Conservation (phyloP, 2,113 vertebrate genomes). For the Tragelaphus strepsiceros region DNA sequence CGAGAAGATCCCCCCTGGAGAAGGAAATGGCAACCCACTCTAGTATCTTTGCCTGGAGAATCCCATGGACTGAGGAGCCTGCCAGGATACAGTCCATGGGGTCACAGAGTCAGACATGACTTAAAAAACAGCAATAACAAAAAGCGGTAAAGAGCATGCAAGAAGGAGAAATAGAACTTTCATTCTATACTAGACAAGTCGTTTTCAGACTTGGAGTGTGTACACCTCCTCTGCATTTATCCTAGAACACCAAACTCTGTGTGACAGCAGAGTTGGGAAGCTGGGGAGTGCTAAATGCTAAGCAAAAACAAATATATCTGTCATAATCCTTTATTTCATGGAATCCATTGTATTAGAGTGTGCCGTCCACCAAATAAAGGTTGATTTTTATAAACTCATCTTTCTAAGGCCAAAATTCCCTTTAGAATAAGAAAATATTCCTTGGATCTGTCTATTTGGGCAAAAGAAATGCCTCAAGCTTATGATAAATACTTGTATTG, state of each 20-base stretch:
- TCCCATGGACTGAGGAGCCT: neutral
- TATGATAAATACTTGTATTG: neutral
- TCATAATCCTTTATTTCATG: neutral
- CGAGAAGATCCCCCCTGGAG: neutral
- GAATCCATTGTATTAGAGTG: neutral
- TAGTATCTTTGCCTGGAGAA: neutral
- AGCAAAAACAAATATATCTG: conserved; percentile 15
- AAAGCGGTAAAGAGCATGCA: neutral
- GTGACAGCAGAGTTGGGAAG: neutral
- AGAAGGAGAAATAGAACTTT: neutral
- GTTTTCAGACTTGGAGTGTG: neutral
- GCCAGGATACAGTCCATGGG: neutral
- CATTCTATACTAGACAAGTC: neutral
- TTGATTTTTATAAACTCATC: conserved; percentile 14
- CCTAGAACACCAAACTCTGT: neutral
- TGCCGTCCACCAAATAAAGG: neutral
- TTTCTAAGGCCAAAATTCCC: conserved; percentile 25
- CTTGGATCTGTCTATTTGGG: conserved; percentile 4
- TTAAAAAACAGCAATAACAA: neutral
- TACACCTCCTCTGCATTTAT: neutral
- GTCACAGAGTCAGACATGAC: neutral
- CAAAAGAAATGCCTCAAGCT: conserved; percentile 23
- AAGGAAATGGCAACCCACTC: neutral
- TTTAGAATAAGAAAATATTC: neutral
- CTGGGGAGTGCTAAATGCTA: neutral